Evolutionary conservation across 2,113 vertebrate genomes (phyloP), one percentile per base, ranked within the genome.

Genomic region (Mormoops blainvillei): DNA sequence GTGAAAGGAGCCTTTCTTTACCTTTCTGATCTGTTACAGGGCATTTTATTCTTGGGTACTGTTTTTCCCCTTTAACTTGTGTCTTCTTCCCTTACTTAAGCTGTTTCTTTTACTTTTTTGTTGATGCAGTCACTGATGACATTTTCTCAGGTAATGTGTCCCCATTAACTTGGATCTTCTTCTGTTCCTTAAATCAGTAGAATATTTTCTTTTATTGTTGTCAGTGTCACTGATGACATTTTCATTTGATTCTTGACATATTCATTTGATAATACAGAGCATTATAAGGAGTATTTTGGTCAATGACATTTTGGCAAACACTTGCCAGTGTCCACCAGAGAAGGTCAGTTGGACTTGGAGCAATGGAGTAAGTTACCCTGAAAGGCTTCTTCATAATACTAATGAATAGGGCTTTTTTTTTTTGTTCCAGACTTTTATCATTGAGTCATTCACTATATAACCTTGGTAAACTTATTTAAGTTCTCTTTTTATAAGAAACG

Each of bases 201-300:
- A 80, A 58, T 97, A 33, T 91, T 95, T 97, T 83, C 90, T 86
- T 94, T 95, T 48, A 96, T 89, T 96, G 82, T 96, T 96, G 84
- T 95, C 90, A 92, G 36, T 83, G 74, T 92, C 92, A 86, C 38
- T 65, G 89, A 84, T 97, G 97, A 96, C 97, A 97, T 98, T 98
- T 97, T 96, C 96, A 96, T 97, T 91, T 94, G 89, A 83, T 96
- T 97, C 89, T 50, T 96, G 97, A 97, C 96, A 97, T 97, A 98
- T 87, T 96, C 91, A 76, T 96, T 96, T 96, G 83, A 96, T 82
- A 96, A 96, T 93, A 93, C 88, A 86, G 45, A 38, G 78, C 73
- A 89, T 87, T 96, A 83, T 95, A 50, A 91, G 48, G 71, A 90
- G 56, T 82, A 89, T 96, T 96, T 95, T 96, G 86, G 91, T 88